A percentile compares a stretch with the other conserved stretches of the same genome.
These are phyloP conservation scores for Machimus rusticus DNA, from an alignment of 2,888 invertebrate species.

Conservation along the genomic window DNA sequence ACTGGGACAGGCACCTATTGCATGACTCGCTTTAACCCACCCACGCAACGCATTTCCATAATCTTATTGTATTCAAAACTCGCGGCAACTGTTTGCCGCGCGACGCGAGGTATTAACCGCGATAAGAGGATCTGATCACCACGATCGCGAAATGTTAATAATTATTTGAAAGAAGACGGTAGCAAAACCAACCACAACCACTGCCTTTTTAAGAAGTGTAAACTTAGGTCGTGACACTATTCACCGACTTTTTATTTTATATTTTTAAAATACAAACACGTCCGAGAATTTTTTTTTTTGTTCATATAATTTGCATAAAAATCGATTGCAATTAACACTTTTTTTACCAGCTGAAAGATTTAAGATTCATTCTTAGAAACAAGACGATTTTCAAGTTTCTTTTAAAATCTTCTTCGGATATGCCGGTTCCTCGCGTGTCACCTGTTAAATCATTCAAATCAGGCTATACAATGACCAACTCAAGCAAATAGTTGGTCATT, in stretches of 20 bases:
- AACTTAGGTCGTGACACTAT: neutral
- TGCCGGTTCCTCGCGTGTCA: neutral
- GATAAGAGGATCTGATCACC: neutral
- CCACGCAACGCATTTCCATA: neutral
- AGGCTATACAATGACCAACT: too few species aligned
- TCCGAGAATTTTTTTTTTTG: neutral
- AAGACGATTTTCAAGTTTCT: neutral
- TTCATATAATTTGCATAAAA: neutral
- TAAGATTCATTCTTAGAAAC: neutral
- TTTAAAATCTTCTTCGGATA: neutral
- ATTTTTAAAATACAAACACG: neutral
- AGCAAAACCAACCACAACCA: neutral
- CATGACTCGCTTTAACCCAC: neutral
- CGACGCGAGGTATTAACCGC: neutral
- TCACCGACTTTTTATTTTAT: neutral
- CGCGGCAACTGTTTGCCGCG: neutral
- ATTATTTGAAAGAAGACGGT: neutral
- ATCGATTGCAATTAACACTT: neutral
- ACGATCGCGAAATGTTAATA: neutral
- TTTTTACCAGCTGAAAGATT: neutral
- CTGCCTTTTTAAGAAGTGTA: neutral
- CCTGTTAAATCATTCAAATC: neutral
- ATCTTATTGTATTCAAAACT: neutral
- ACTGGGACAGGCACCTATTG: neutral
- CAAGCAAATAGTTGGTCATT: neutral